Base-by-base conservation (phyloP, 2,797 vertebrate species). In the Monodelphis domestica region DNA sequence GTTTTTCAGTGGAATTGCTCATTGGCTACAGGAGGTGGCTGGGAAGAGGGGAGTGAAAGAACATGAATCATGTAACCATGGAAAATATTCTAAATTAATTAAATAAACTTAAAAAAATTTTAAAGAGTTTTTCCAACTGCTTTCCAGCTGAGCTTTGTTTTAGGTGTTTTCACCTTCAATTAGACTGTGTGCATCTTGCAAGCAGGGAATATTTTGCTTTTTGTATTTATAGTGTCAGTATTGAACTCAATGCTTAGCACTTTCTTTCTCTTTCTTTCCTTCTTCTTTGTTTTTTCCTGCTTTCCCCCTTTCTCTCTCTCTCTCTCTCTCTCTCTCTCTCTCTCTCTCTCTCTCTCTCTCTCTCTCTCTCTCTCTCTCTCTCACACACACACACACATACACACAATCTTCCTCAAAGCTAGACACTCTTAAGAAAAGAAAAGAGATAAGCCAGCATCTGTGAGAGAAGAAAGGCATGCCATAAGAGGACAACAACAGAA, bases 401-500 rank as follows among this genome's bases (percentile, higher is more conserved):
- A 78, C 3, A 84, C n/a, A n/a, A 90, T 17, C 54, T 50, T 50
- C 2, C 26, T 92, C 45, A 53, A 89, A 91, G 33, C 88, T 24
- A 26, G 11, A 38, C 30, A 3, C 24, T 91, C 4, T 88, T 45
- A 26, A 78, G 91, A 5, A 92, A 88, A 90, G 92, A 50, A 91
- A 91, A 24, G 91, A 24, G 53, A 53, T 88, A 54, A n/a, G 50
- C 63, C 54, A 33, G 52, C 56, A 53, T 56, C 24, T 53, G 12
- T 51, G 38, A 95, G 90, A 63, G 38, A 89, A 53, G 53, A 70
- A 84, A 30, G 38, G n/a, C 59, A 84, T 59, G 51, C 29, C 21
- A 38, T 78, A 78, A 91, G 59, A 11, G 29, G 93, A 90, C 54
- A 90, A 53, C n/a, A 92, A 51, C 29, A 89, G 78, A 89, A 84